A percentile compares a stretch with the other conserved stretches of the same genome.
These are phyloP conservation scores for Eremophila alpestris DNA, from an alignment of 2,797 vertebrate genomes.

Conservation along the genomic window DNA sequence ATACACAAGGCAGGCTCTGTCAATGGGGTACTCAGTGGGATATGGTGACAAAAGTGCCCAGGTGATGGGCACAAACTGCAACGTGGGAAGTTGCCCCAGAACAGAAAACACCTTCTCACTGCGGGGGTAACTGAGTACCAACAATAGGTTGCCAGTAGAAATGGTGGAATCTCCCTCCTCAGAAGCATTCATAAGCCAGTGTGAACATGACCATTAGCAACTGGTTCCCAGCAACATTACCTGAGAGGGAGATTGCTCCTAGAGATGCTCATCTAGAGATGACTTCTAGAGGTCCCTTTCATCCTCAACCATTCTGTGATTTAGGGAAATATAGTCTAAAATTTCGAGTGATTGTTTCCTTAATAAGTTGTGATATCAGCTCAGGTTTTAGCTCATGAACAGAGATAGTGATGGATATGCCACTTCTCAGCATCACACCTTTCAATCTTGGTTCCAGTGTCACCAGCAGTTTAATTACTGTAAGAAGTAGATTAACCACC, in stretches of 20 bases:
- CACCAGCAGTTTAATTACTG: not conserved
- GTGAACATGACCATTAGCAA: not conserved
- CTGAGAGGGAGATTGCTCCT: not conserved
- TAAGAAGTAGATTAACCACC: not conserved
- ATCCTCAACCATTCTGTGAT: not conserved
- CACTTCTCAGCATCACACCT: not conserved
- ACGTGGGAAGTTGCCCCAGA: not conserved
- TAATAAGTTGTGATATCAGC: not conserved
- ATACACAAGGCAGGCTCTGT: not conserved
- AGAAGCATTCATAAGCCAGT: not conserved
- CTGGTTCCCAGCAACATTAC: not conserved
- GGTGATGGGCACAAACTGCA: not conserved
- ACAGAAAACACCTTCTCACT: not conserved
- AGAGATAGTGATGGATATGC: not conserved
- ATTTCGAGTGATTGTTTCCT: not conserved
- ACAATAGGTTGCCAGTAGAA: not conserved
- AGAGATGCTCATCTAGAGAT: not conserved
- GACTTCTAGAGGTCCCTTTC: not conserved
- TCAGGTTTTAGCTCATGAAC: not conserved
- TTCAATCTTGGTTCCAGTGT: not conserved
- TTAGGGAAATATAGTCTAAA: not conserved
- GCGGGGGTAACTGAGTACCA: fast-evolving
- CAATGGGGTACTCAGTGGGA: not conserved
- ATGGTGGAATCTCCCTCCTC: not conserved
- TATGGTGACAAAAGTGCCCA: not conserved